Conservation (phyloP, 2,797 vertebrate genomes). For the Florisuga fusca region DNA sequence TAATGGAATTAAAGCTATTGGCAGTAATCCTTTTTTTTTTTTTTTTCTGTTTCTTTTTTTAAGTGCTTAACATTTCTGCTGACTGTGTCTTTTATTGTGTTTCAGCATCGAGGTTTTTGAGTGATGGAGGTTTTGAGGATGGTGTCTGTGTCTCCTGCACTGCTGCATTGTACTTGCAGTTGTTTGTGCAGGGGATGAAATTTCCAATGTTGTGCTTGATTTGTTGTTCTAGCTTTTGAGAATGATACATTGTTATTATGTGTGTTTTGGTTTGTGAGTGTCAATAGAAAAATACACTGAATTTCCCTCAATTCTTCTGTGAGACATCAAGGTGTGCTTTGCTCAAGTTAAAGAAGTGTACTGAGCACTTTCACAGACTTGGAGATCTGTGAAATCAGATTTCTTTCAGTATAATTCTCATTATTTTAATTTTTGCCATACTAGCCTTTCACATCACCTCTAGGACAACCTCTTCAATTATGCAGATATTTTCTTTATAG, state of each 20-base stretch:
- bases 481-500: neutral
- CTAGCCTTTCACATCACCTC: neutral
- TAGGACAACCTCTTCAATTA: neutral
- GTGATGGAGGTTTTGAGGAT: neutral
- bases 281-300: neutral
- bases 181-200: neutral
- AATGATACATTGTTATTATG: rapidly evolving
- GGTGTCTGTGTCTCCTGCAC: neutral
- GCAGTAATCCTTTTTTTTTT: neutral
- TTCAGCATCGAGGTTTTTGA: neutral
- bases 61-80: neutral
- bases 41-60: rapidly evolving
- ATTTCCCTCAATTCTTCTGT: neutral
- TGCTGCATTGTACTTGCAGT: neutral
- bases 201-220: neutral
- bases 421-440: neutral
- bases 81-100: neutral
- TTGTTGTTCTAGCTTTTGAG: neutral
- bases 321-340: neutral
- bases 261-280: neutral
- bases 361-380: neutral
- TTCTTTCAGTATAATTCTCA: neutral
- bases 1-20: neutral
- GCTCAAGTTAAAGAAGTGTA: neutral
- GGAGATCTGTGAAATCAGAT: neutral